Evolutionary conservation across 2,113 vertebrate genomes (phyloP), one percentile per base, ranked within the genome.

Genomic region (Sceloporus undulatus): DNA sequence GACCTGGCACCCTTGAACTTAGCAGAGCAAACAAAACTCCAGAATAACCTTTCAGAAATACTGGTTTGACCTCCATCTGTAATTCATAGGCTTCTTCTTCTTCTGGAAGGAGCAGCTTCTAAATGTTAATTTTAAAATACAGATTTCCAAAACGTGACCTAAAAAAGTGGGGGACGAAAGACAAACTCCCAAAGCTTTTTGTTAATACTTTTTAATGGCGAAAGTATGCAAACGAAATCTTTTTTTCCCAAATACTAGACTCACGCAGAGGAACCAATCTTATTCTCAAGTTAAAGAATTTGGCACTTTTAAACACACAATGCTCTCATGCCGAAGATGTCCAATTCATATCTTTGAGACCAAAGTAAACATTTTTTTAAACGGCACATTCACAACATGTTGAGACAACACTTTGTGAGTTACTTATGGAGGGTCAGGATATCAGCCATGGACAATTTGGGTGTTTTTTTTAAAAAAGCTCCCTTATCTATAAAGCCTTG

Each of bases 241-340:
- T 79, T 79, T 79, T 34, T 34, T 1, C 34, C 34, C 25, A 54
- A 48, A 29, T 34, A 81, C 2, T 88, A 0, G 0, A 68, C n/a
- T n/a, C n/a, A n/a, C 3, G 66, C 71, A 59, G 8, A 19, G 90
- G 21, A 54, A 88, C 48, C 91, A 90, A 87, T 87, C 87, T 88
- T 86, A 90, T 71, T 85, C 89, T 54, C 73, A 48, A 74, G 48
- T 71, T 80, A 95, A 91, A 78, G 81, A 87, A 92, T 82, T 89
- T 86, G 80, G 65, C 84, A 82, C 25, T 74, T 91, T 66, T 40
- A 85, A 75, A 91, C 86, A 90, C 48, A 48, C 48, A 48, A 48
- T 62, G 18, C 16, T 62, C 59, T 62, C 59, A 48, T 48, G 5
- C 48, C 7, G 48, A 48, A 48, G 48, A 6, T 48, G 7, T 48